Conservation (phyloP, 2,888 invertebrate species). For the Drosophila mercatorum region DNA sequence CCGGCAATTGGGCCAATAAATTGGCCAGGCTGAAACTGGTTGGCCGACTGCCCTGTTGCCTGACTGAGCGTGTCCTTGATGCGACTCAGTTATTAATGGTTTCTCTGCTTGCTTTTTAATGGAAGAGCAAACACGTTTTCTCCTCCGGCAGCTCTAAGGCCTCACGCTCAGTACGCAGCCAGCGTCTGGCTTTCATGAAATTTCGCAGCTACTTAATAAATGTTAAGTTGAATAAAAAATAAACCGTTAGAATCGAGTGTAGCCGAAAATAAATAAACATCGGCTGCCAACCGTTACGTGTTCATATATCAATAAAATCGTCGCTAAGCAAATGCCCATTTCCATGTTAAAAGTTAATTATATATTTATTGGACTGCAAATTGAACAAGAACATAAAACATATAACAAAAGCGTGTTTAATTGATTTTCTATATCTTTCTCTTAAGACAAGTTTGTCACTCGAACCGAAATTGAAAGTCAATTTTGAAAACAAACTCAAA, state of each 20-base stretch:
- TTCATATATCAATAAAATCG: slow-evolving; percentile 22
- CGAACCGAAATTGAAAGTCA: neutral
- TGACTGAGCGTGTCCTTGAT: slow-evolving; percentile 63
- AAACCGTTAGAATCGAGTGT: slow-evolving; percentile 54
- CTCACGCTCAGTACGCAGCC: neutral
- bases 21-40: slow-evolving; percentile 66
- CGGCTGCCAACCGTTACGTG: neutral
- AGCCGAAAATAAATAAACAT: slow-evolving; percentile 21
- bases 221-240: slow-evolving; percentile 34
- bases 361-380: slow-evolving; percentile 36
- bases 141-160: slow-evolving; percentile 12
- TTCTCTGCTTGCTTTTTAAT: slow-evolving; percentile 34
- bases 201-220: slow-evolving; percentile 63
- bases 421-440: neutral
- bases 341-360: slow-evolving; percentile 16
- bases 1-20: slow-evolving; percentile 71
- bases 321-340: slow-evolving; percentile 16
- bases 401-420: neutral
- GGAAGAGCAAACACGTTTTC: slow-evolving; percentile 62
- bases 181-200: slow-evolving; percentile 36
- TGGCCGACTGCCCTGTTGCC: slow-evolving; percentile 12
- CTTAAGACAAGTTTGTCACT: neutral
- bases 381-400: slow-evolving; percentile 5
- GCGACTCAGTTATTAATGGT: slow-evolving; percentile 62
- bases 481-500: neutral